Conservation (phyloP, 2,888 invertebrate genomes). For the Eustalomyia histrio region DNA sequence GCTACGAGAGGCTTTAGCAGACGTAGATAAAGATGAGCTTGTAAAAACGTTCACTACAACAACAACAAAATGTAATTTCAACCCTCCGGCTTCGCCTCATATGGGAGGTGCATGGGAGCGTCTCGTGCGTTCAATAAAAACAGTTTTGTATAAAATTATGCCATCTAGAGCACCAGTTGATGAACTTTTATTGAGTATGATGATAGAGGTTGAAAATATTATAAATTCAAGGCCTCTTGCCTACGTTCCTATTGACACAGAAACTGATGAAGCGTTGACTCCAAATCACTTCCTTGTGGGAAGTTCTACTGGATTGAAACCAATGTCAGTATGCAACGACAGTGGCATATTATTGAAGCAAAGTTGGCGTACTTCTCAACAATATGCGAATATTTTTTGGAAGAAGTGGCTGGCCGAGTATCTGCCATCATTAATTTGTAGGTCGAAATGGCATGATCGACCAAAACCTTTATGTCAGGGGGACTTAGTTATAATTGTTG, state of each 20-base stretch:
- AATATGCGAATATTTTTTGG: constrained; percentile 7
- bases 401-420: too few relatives aligned
- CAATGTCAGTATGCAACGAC: constrained; percentile 30
- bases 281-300: constrained; percentile 43
- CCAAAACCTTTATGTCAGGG: too few relatives aligned
- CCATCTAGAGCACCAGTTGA: not conserved
- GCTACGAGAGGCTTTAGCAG: too few relatives aligned
- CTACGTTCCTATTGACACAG: not conserved
- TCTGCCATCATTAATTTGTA: too few relatives aligned
- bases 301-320: constrained; percentile 38
- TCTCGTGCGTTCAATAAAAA: not conserved
- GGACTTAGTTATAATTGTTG: too few relatives aligned
- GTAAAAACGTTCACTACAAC: too few relatives aligned
- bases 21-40: too few relatives aligned
- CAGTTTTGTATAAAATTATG: constrained; percentile 1
- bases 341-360: constrained; percentile 20
- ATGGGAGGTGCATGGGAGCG: not conserved
- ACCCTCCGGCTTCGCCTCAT: too few relatives aligned
- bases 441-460: too few relatives aligned
- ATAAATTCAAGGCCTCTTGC: constrained; percentile 13
- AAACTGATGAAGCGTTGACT: constrained; percentile 1
- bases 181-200: too few relatives aligned
- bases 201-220: constrained; percentile 5
- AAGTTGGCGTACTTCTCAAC: constrained; percentile 27
- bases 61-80: too few relatives aligned